Conservation (phyloP, 2,888 invertebrate genomes). For the Hyppa rectilinea region DNA sequence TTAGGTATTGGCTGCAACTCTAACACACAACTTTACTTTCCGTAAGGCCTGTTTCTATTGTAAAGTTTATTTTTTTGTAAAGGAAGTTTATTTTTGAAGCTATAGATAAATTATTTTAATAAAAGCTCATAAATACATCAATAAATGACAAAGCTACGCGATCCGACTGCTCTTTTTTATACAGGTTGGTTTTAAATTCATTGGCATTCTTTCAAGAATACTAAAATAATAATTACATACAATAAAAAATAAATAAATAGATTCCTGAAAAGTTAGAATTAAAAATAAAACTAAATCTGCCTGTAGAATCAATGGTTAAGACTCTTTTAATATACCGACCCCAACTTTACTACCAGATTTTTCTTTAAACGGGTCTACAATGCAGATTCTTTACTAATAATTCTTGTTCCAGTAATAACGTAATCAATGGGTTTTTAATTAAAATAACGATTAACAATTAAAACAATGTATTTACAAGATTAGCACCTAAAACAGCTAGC, state of each 20-base stretch:
- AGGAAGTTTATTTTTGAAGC: no score
- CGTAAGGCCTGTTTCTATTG: not conserved
- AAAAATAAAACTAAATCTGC: no score
- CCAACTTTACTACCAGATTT: not conserved
- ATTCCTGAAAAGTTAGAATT: not conserved
- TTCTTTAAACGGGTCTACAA: no score
- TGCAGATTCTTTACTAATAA: not conserved
- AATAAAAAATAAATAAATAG: no score
- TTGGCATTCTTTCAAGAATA: not conserved
- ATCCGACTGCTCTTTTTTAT: not conserved
- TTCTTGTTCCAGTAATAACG: not conserved
- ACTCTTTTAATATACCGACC: not conserved
- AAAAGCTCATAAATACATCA: not conserved
- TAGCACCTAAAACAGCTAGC: constrained; percentile 3
- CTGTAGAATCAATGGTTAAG: not conserved
- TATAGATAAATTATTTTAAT: not conserved
- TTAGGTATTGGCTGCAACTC: not conserved
- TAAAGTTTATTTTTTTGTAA: no score
- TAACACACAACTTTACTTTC: not conserved
- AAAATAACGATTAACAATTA: not conserved
- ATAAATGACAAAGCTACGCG: not conserved
- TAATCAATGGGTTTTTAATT: not conserved
- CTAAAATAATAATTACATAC: not conserved
- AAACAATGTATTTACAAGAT: not conserved
- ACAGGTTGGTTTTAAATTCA: not conserved